phyloP scores from a whole-genome alignment of 1,140 invertebrate genomes.

The Agrypnia vestita region DNA sequence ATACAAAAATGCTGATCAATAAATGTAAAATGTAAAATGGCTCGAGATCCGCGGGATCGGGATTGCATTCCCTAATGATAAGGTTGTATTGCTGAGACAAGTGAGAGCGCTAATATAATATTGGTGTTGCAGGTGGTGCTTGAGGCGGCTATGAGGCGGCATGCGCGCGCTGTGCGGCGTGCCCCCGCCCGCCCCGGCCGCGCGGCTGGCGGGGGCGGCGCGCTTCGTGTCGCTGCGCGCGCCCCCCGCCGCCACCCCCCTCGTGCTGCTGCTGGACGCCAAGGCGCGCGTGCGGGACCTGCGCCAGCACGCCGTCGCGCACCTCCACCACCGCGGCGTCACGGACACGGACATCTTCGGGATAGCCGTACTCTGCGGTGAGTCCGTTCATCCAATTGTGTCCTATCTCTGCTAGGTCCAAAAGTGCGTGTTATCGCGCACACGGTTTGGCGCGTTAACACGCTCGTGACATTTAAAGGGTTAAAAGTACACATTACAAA shows the following conservation, averaged over 20 bases:
- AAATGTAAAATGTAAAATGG: not conserved
- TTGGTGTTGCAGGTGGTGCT: slow-evolving; percentile 41
- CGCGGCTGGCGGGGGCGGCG: slow-evolving; percentile 64
- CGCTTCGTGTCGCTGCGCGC: slow-evolving; percentile 55
- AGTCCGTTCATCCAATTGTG: too few relatives aligned
- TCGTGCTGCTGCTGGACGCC: slow-evolving; percentile 75
- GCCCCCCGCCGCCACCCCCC: slow-evolving; percentile 63
- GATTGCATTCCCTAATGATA: too few relatives aligned
- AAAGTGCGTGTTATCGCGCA: too few relatives aligned
- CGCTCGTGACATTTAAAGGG: too few relatives aligned
- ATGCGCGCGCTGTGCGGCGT: slow-evolving; percentile 73
- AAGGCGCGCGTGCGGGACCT: slow-evolving; percentile 81
- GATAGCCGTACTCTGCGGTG: slow-evolving; percentile 78
- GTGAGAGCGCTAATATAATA: not conserved
- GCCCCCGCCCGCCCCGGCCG: slow-evolving; percentile 71
- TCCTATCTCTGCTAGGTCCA: too few relatives aligned
- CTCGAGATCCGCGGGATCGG: not conserved
- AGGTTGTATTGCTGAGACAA: not conserved
- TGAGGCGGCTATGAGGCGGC: slow-evolving; percentile 66
- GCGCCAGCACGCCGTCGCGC: slow-evolving; percentile 76
- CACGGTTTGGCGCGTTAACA: too few relatives aligned
- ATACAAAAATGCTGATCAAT: not conserved
- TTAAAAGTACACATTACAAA: too few relatives aligned
- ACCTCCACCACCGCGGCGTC: slow-evolving; percentile 76
- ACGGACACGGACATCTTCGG: slow-evolving; percentile 81